Conservation (phyloP, 2,888 invertebrate genomes). For the Sphaerophoria rueppellii region DNA sequence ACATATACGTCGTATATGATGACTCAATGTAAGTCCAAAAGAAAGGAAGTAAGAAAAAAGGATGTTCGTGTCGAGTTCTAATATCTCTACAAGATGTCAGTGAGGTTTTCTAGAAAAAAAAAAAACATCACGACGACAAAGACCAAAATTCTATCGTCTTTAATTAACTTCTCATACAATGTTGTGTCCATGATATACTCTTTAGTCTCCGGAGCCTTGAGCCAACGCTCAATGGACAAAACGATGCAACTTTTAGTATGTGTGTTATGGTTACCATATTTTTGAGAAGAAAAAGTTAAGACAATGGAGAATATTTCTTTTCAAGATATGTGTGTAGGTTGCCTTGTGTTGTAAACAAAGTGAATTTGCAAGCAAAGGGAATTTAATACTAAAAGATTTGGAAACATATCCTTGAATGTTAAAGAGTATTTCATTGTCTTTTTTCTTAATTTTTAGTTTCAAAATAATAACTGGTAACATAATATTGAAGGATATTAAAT, state of each 20-base stretch:
- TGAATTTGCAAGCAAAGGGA: too few species aligned
- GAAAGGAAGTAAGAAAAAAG: slow-evolving; percentile 34
- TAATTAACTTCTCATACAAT: slow-evolving; percentile 71
- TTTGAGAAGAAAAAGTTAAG: not conserved
- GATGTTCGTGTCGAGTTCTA: slow-evolving; percentile 62
- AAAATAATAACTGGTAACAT: too few species aligned
- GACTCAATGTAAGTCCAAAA: slow-evolving; percentile 55
- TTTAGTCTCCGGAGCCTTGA: slow-evolving; percentile 45
- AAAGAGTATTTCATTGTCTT: too few species aligned
- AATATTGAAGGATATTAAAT: too few species aligned
- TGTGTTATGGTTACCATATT: slow-evolving; percentile 6
- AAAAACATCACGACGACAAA: too few species aligned
- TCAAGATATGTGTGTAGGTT: not conserved
- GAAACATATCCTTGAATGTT: too few species aligned
- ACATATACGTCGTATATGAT: slow-evolving; percentile 12
- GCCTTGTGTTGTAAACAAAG: not conserved
- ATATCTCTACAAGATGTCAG: slow-evolving; percentile 62
- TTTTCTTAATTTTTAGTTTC: too few species aligned
- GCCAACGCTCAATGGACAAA: slow-evolving; percentile 31
- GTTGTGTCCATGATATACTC: slow-evolving; percentile 43
- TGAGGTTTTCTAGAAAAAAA: slow-evolving; percentile 28
- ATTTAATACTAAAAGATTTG: too few species aligned
- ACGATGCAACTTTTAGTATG: not conserved
- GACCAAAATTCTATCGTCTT: slow-evolving; percentile 41
- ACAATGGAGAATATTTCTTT: not conserved